Conservation (phyloP, 2,888 invertebrate species). For the Odiellus spinosus region DNA sequence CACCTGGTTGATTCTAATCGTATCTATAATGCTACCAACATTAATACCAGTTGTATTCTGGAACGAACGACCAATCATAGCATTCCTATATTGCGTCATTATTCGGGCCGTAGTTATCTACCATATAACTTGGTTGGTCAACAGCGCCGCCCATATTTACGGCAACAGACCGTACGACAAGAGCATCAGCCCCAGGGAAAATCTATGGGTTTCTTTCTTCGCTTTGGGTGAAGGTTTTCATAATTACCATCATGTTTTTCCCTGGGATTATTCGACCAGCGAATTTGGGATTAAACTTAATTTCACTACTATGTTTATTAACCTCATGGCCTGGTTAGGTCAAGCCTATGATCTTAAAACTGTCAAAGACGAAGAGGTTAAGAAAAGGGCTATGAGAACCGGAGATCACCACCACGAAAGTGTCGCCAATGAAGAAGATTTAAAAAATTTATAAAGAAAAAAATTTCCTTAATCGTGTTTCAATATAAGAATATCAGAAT, state of each 20-base stretch:
- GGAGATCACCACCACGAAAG: slow-evolving; percentile 45
- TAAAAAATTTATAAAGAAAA: too few species aligned
- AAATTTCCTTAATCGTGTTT: too few species aligned
- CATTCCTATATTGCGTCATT: neutral
- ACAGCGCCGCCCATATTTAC: slow-evolving; percentile 34
- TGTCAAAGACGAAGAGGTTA: slow-evolving; percentile 45
- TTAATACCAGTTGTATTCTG: neutral
- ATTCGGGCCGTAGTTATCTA: slow-evolving; percentile 22
- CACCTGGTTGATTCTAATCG: neutral
- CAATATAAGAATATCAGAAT: too few species aligned
- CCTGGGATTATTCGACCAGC: slow-evolving; percentile 30
- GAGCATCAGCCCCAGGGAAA: slow-evolving; percentile 22
- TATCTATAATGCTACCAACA: neutral
- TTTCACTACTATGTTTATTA: slow-evolving; percentile 29
- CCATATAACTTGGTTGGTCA: slow-evolving; percentile 41
- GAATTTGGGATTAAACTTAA: slow-evolving; percentile 29
- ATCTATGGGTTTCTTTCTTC: slow-evolving; percentile 2
- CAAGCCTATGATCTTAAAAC: slow-evolving; percentile 27
- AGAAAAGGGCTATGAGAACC: slow-evolving; percentile 49
- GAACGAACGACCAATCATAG: neutral
- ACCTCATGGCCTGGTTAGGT: slow-evolving; percentile 28
- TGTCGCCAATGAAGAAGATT: too few species aligned
- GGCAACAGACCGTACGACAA: slow-evolving; percentile 40
- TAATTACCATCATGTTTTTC: slow-evolving; percentile 33
- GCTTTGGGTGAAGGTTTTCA: slow-evolving; percentile 26